Percentiles rank a stretch among this genome's conserved stretches.
Evolutionary conservation across 2,113 vertebrate species (phyloP).

Genomic region (Hippocampus comes): DNA sequence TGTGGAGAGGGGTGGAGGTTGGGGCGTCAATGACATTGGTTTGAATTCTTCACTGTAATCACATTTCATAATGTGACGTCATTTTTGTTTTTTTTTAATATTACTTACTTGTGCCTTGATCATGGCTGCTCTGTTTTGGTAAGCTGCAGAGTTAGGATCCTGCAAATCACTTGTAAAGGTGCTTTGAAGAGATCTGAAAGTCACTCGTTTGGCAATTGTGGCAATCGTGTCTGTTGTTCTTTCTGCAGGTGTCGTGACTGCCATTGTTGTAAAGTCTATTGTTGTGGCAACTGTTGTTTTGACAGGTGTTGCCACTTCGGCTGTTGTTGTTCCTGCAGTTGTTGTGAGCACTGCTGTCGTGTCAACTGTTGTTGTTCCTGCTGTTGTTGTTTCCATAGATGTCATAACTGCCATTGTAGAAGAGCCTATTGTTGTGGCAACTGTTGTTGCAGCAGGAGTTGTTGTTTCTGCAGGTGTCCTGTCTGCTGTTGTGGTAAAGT

Average conservation of each 20-base stretch:
- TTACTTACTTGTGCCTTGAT: conserved; percentile 1
- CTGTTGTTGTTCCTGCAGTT: neutral
- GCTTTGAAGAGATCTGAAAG: conserved; percentile 3
- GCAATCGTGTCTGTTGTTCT: neutral
- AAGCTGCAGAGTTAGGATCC: neutral
- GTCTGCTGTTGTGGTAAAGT: neutral
- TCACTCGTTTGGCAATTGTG: neutral
- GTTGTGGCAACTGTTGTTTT: neutral
- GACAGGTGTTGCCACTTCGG: neutral
- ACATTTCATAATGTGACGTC: neutral
- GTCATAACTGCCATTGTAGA: neutral
- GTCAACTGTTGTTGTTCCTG: neutral
- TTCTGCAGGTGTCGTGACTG: neutral
- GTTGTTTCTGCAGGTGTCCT: neutral
- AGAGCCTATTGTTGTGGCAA: neutral
- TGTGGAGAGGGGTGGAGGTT: conserved; percentile 3
- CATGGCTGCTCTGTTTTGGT: neutral
- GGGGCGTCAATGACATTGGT: neutral
- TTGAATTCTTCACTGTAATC: neutral
- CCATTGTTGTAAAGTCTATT: neutral
- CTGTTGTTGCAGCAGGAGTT: neutral
- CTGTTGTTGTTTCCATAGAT: neutral
- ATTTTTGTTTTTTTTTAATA: too few species aligned
- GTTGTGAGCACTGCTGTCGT: neutral
- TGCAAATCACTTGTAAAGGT: conserved; percentile 14